Evolutionary conservation across 2,797 vertebrate genomes (phyloP), one percentile per base, ranked within the genome.

Genomic region (Aulostomus chinensis): DNA sequence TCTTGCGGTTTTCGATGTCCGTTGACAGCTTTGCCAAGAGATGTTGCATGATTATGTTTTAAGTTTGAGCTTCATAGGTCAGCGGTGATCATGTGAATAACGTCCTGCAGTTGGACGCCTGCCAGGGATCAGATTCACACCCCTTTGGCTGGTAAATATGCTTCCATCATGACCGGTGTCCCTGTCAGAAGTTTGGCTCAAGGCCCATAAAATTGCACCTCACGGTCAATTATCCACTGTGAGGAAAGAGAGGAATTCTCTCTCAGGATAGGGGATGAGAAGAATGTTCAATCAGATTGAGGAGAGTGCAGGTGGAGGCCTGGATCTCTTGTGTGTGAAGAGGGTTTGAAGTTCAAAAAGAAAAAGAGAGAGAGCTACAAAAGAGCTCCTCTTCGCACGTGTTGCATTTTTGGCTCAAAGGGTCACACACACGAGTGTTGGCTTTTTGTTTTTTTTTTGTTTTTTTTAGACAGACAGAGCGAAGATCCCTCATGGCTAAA

Each of bases 221-320:
- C 70, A 73, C 4, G 41, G 74, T 83, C 54, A 62, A 76, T 87
- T 85, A 85, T 84, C 47, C 63, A 46, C 53, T 46, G 60, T 49
- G 64, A 70, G 66, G 71, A 84, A 71, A 72, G 78, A 72, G 66
- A 78, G 77, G 73, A 85, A 88, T 90, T 79, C 73, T 59, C 65
- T 72, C 32, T 71, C 26, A 56, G 74, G 82, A 85, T 87, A 82
- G 82, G 45, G 68, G 70, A 75, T 80, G 68, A 77, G 68, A 73
- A 42, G 52, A 63, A 78, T 62, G 51, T 65, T 32, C 40, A 78
- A 76, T 81, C 49, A 40, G 64, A 69, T 69, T 52, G 1, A 32
- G 56, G 46, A n/a, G 52, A 40, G 50, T 55, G 60, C 71, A 80
- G 68, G 70, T 75, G 71, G 60, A 75, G 54, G 39, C 40, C 9